Conservation (phyloP, 2,113 vertebrate genomes). For the Illadopsis cleaveri region DNA sequence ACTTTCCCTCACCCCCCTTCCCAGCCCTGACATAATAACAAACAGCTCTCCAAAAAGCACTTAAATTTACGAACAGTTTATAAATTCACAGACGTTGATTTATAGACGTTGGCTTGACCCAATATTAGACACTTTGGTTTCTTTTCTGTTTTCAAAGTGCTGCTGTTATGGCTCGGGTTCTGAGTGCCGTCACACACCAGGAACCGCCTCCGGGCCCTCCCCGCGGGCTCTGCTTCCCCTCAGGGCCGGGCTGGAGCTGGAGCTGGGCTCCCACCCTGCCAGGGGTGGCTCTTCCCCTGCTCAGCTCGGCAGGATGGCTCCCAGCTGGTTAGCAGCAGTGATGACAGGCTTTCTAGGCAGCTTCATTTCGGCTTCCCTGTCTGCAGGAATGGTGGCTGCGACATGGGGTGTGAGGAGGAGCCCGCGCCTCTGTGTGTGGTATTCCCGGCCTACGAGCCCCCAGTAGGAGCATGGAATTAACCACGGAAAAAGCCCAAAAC, state of each 20-base stretch:
- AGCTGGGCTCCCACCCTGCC: not conserved
- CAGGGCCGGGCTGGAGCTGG: not conserved
- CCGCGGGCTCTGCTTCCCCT: fast-evolving
- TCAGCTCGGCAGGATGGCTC: not conserved
- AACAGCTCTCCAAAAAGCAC: conserved; percentile 79
- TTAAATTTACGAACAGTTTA: conserved; percentile 81
- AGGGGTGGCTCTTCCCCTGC: conserved; percentile 11
- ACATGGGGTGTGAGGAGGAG: not conserved
- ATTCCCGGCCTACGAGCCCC: not conserved
- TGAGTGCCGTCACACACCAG: conserved; percentile 49
- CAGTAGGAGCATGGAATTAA: not conserved
- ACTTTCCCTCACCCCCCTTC: conserved; percentile 19
- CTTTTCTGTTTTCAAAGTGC: conserved; percentile 67
- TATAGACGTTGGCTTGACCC: conserved; percentile 73
- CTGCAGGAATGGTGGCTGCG: conserved; percentile 28
- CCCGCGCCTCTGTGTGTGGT: conserved; percentile 6
- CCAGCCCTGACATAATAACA: conserved; percentile 66
- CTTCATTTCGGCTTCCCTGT: not conserved
- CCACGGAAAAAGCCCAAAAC: not conserved
- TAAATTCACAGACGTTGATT: conserved; percentile 80
- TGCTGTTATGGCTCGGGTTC: conserved; percentile 72
- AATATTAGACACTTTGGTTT: conserved; percentile 72
- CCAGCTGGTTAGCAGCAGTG: conserved; percentile 5
- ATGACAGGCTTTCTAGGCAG: conserved; percentile 45
- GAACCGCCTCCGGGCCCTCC: conserved; percentile 25